A percentile compares a stretch with the other conserved stretches of the same genome.
Evolutionary conservation across 2,797 vertebrate genomes (phyloP).

Genomic region (Lutjanus argentimaculatus): DNA sequence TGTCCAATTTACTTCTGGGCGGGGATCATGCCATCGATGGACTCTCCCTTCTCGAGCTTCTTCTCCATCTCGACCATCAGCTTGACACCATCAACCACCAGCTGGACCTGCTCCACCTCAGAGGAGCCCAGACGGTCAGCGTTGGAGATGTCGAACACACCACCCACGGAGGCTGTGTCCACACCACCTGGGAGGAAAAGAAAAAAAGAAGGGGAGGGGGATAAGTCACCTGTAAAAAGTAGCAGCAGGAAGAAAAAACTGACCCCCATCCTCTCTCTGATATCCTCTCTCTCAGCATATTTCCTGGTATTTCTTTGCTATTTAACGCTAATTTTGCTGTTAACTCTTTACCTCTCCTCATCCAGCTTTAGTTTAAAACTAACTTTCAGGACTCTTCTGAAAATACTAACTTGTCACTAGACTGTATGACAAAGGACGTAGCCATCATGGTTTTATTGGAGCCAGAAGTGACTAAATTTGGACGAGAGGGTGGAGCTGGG

Average conservation of each 20-base stretch:
- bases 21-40: slow-evolving; percentile 96
- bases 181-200: slow-evolving; percentile 86
- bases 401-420: too few relatives aligned
- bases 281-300: too few relatives aligned
- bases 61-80: slow-evolving; percentile 99
- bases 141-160: slow-evolving; percentile 96
- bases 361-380: too few relatives aligned
- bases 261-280: background rate
- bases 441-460: too few relatives aligned
- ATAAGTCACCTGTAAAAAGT: background rate
- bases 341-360: too few relatives aligned
- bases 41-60: slow-evolving; percentile 95
- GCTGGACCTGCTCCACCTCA: slow-evolving; percentile 95
- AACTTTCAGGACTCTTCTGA: too few relatives aligned
- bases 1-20: slow-evolving; percentile 92
- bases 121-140: slow-evolving; percentile 96
- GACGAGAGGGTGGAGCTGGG: too few relatives aligned
- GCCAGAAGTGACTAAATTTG: too few relatives aligned
- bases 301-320: too few relatives aligned
- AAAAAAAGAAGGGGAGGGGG: too few relatives aligned
- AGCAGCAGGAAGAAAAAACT: background rate
- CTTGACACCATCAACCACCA: slow-evolving; percentile 98
- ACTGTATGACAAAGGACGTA: too few relatives aligned
- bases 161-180: slow-evolving; percentile 96
- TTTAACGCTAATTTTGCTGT: too few relatives aligned